Evolutionary conservation across 1,140 invertebrate genomes (phyloP), one percentile per base, ranked within the genome.

Genomic region (Sarcophaga bullata): DNA sequence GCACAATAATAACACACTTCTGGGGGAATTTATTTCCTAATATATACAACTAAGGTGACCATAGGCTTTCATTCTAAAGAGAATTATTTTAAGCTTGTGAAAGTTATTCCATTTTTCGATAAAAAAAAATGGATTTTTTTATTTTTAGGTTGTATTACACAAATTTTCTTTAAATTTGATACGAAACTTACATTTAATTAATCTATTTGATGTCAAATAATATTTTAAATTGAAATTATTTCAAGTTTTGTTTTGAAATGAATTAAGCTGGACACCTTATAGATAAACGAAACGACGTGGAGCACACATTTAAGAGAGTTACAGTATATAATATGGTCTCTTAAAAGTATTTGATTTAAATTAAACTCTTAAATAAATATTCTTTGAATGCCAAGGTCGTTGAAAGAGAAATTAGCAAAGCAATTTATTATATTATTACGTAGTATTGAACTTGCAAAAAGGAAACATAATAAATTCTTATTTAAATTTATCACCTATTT

Each of bases 301-400:
- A n/a, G 7, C n/a, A 19, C 8, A 19, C 1, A 15, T 68, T 68
- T 25, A 68, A 19, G n/a, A 68, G 62, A 19, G n/a, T 37, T 37
- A 37, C 25, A 37, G 25, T 4, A 37, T 4, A 37, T 37, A 37
- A 37, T 37, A 4, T 37, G 25, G 1, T 37, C 25, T 37, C 17
- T 9, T 19, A 25, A 25, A 68, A n/a, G 50, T 52, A 62, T 5
- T 62, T 6, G 58, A 15, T 58, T 6, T 6, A 58, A 15, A 15
- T 7, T 10, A 68, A 8, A 5, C 62, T 68, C 62, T 68, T 68
- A 68, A 52, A 25, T 37, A 37, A 7, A 25, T 25, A 7, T 19
- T 6, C 17, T 68, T n/a, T 68, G 50, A 78, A 78, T 15, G 75
- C 75, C 75, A 78, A 78, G 75, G 75, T 78, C 75, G 49, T 78